Evolutionary conservation across 1,140 invertebrate species (phyloP), one percentile per base, ranked within the genome.

Genomic region (Drosophila ercepeae): DNA sequence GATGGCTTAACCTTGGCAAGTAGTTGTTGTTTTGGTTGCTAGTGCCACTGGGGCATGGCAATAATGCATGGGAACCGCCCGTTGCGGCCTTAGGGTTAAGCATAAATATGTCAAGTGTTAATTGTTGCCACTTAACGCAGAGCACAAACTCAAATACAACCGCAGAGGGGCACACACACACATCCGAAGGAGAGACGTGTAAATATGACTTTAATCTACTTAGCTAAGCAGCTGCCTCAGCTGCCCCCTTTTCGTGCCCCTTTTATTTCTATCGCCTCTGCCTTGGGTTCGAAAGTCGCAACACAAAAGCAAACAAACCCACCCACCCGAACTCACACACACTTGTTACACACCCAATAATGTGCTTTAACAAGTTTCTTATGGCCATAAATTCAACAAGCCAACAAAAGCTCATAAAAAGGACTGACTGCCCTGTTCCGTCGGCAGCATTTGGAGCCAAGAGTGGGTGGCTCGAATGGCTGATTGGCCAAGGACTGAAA

Each of bases 191-290:
- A 68, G 58, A 55, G 46, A 55, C 50, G 36, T 88, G 82, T 86
- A 86, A 86, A 86, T 88, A 88, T 88, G 82, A 88, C 82, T 86
- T 88, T 88, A 88, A 88, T 88, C 82, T 88, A 88, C 82, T 88
- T 88, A 88, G 73, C 59, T 73, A 70, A 58, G 50, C 73, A 74
- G 64, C 65, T 75, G 51, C 21, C 60, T 34, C 42, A 14, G n/a
- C 44, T 23, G 44, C 46, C 48, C 0, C 27, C 25, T 44, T 14
- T 29, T 29, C 7, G 27, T 51, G n/a, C 44, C 32, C 23, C 16
- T 45, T 34, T 32, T 64, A 46, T 60, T 19, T 29, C 60, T 16
- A n/a, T 14, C 23, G 55, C 45, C 55, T 69, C 25, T 23, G 69
- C 42, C 52, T 70, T 16, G 39, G 61, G 69, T 61, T 86, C 45